Base-by-base conservation (phyloP, 2,113 vertebrate species). In the Indri indri region DNA sequence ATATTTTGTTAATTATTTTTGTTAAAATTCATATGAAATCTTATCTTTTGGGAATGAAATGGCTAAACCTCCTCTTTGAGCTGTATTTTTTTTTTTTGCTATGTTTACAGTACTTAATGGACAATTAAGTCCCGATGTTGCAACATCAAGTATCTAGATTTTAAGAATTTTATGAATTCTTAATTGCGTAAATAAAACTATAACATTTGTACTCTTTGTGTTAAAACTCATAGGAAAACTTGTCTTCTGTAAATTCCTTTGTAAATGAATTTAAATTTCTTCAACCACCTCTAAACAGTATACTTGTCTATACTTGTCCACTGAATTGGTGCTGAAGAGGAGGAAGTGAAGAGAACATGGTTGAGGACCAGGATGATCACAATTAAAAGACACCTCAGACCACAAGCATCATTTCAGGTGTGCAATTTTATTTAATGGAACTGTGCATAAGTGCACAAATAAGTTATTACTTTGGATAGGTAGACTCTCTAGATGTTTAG, bases 181-280 rank as follows among this genome's bases (percentile, higher is more conserved):
- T 86, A 71, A 54, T 25, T 59, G 23, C 66, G 20, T 88, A 42
- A 70, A 37, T 91, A 57, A 88, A 88, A 40, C 76, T 80, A 71
- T 10, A 37, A 45, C 54, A 77, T 94, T 84, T 82, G 22, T 63
- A 79, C 52, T 68, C 34, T 74, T 96, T 65, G 52, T 80, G 13
- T 71, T 94, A 52, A 83, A 90, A 76, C 22, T 68, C 34, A 76
- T 54, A 45, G 40, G 70, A 66, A 94, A 94, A 42, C 20, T 68
- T 94, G n/a, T 91, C 68, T 82, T 91, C 23, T 52, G 30, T 71
- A 82, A 88, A 88, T 63, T 70, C 65, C 14, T 88, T 86, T 54
- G 59, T 25, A 52, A 88, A 70, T 76, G 45, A 82, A 91, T 91
- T 73, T 91, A 50, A 87, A 42, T 90, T 91, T 88, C 16, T 88